phyloP scores from a whole-genome alignment of 2,113 vertebrate species.

The Muntiacus muntjak region DNA sequence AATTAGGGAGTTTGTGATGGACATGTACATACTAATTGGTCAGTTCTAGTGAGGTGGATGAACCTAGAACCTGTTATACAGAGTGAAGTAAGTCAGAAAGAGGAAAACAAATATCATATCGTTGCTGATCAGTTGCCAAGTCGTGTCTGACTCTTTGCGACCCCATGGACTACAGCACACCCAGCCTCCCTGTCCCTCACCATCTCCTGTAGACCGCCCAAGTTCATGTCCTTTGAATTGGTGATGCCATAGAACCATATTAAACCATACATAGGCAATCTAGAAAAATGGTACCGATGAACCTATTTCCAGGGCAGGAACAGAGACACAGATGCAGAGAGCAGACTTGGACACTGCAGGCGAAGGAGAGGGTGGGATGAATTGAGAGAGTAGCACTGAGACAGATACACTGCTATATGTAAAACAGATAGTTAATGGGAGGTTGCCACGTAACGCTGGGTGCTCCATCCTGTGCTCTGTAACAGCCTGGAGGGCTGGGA shows the following conservation, averaged over 20 bases:
- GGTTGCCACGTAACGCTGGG: not conserved
- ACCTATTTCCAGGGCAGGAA: not conserved
- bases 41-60: not conserved
- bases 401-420: not conserved
- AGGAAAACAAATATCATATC: not conserved
- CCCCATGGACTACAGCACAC: fast-evolving
- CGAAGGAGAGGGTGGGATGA: not conserved
- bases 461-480: not conserved
- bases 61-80: not conserved
- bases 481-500: not conserved
- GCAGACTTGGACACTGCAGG: not conserved
- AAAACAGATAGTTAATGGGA: not conserved
- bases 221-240: not conserved
- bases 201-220: not conserved
- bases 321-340: not conserved
- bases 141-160: not conserved
- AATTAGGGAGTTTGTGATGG: not conserved
- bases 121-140: not conserved
- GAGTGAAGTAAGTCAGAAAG: not conserved
- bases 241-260: not conserved
- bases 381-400: fast-evolving
- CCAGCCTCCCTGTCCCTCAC: not conserved
- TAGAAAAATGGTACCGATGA: not conserved
- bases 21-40: not conserved
- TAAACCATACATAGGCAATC: not conserved